Conservation (phyloP, 92 coral and sea anemone genomes). For the Chrysogorgia sp. region DNA sequence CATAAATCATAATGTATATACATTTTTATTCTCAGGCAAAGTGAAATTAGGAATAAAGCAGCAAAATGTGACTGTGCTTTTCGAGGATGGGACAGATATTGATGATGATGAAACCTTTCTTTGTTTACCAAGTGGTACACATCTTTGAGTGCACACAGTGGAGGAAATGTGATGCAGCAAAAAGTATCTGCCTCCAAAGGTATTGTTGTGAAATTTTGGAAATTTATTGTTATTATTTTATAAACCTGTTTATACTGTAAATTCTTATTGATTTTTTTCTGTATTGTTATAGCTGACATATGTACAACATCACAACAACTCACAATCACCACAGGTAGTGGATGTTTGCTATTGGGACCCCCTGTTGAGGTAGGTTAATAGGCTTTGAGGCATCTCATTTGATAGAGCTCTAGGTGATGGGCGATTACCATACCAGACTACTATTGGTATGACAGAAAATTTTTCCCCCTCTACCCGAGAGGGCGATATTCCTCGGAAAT, state of each 20-base stretch:
- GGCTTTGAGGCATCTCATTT: neutral
- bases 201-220: neutral
- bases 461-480: no score
- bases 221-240: neutral
- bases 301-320: neutral
- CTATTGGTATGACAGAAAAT: no score
- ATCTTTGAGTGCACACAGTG: no score
- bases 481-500: no score
- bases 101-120: no score
- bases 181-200: neutral
- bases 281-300: neutral
- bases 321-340: neutral
- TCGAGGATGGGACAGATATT: no score
- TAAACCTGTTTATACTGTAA: neutral
- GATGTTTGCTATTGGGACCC: neutral
- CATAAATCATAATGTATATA: no score
- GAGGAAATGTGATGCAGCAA: no score
- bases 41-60: no score
- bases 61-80: no score
- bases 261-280: neutral
- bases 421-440: neutral
- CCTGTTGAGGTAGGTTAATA: slow-evolving; percentile 3
- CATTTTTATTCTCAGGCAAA: no score
- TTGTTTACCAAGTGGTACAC: no score
- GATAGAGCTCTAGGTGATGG: neutral